Percentiles rank a stretch among this genome's conserved stretches.
These are phyloP conservation scores for Macquaria australasica DNA, from an alignment of 2,113 vertebrate genomes.

Conservation along the genomic window DNA sequence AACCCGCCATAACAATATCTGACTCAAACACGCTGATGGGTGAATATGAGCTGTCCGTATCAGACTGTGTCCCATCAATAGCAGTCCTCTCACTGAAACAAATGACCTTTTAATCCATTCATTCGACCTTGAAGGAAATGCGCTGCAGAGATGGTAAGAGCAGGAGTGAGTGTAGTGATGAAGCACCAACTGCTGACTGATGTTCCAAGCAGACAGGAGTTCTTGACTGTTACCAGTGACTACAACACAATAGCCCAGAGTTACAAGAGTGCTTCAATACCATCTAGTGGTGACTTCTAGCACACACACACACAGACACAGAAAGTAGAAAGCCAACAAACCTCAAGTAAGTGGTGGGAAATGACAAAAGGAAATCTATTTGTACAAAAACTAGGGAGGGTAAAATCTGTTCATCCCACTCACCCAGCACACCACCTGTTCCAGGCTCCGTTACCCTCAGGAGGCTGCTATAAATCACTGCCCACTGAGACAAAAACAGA, in stretches of 20 bases:
- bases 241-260: not conserved
- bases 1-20: conserved; percentile 3
- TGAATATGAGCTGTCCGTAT: conserved; percentile 20
- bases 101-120: conserved; percentile 45
- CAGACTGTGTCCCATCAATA: conserved; percentile 25
- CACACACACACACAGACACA: not conserved
- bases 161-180: conserved; percentile 22
- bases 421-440: conserved; percentile 9
- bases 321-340: not conserved
- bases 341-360: not conserved
- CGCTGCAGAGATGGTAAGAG: conserved; percentile 22
- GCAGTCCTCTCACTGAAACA: conserved; percentile 6
- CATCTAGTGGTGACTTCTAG: conserved; percentile 65
- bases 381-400: not conserved
- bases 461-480: conserved; percentile 27
- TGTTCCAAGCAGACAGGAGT: not conserved
- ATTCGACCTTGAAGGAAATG: conserved; percentile 49
- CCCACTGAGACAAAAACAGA: not conserved
- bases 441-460: not conserved
- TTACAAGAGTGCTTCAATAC: conserved; percentile 41
- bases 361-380: conserved; percentile 4
- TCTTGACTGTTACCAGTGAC: not conserved
- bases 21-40: conserved; percentile 27
- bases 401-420: conserved; percentile 5
- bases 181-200: conserved; percentile 20